These are phyloP conservation scores for Gonioctena quinquepunctata DNA, from an alignment of 1,140 invertebrate genomes.

Conservation along the genomic window DNA sequence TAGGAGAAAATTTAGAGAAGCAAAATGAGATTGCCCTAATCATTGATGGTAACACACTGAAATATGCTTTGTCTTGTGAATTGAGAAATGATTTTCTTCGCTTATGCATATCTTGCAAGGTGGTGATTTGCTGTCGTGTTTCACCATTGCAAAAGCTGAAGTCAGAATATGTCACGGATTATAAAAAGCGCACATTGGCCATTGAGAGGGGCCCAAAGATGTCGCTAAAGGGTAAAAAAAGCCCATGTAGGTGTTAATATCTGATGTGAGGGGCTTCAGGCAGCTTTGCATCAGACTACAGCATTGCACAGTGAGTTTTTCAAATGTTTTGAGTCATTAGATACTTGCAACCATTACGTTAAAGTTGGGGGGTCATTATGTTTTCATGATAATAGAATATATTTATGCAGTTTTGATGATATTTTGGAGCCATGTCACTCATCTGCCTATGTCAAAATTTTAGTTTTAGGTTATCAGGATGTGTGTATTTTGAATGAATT, in stretches of 20 bases:
- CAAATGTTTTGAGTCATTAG: no score
- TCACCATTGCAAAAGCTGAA: slow-evolving; percentile 98
- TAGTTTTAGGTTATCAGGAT: no score
- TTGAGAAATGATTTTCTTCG: slow-evolving; percentile 92
- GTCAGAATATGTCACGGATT: slow-evolving; percentile 90
- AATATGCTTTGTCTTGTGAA: slow-evolving; percentile 91
- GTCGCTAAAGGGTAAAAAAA: slow-evolving; percentile 99
- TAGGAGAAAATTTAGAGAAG: slow-evolving; percentile 79
- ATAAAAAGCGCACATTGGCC: slow-evolving; percentile 87
- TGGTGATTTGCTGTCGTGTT: slow-evolving; percentile 98
- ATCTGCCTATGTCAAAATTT: no score
- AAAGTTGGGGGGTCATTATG: no score
- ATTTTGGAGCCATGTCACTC: no score
- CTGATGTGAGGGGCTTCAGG: slow-evolving; percentile 97
- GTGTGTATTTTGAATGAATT: no score
- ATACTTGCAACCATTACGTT: no score
- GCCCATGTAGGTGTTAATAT: slow-evolving; percentile 93
- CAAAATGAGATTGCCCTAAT: slow-evolving; percentile 86
- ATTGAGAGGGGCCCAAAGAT: slow-evolving; percentile 99
- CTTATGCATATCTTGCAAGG: slow-evolving; percentile 88
- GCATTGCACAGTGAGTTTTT: slow-evolving; percentile 84
- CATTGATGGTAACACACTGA: slow-evolving; percentile 92
- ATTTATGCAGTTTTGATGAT: no score
- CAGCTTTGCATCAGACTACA: slow-evolving; percentile 97
- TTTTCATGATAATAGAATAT: no score